phyloP scores from a whole-genome alignment of 2,888 invertebrate species.

The Pantelozetes paolii region DNA sequence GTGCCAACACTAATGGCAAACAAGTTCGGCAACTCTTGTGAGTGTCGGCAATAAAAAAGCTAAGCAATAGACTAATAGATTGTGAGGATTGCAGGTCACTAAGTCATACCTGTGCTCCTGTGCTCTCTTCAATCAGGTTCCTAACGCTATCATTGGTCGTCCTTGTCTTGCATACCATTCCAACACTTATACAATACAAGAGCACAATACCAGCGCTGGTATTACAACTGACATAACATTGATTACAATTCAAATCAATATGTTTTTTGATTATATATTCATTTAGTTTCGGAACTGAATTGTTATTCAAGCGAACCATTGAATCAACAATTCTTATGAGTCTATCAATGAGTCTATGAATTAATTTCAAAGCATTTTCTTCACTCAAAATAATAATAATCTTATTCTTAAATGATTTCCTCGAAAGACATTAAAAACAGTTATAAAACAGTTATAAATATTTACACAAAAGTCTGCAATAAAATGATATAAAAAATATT shows the following conservation, averaged over 20 bases:
- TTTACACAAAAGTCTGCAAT: neutral
- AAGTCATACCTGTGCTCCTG: constrained; percentile 4
- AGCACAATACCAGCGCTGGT: neutral
- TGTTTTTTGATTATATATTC: neutral
- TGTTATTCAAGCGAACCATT: neutral
- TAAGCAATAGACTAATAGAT: constrained; percentile 9
- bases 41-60: constrained; percentile 15
- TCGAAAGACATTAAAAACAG: constrained; percentile 6
- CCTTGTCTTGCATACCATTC: constrained; percentile 23
- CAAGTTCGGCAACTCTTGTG: constrained; percentile 13
- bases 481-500: neutral
- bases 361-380: neutral
- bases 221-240: neutral
- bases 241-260: neutral
- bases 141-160: constrained; percentile 13
- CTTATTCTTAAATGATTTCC: neutral
- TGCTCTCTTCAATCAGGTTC: constrained; percentile 22
- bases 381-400: neutral
- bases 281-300: neutral
- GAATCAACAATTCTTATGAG: neutral
- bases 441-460: neutral
- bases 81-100: constrained; percentile 18
- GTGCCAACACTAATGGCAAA: neutral
- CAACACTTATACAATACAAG: neutral
- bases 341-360: neutral